Evolutionary conservation across 2,797 vertebrate genomes (phyloP).

Genomic region (Champsocephalus gunnari): DNA sequence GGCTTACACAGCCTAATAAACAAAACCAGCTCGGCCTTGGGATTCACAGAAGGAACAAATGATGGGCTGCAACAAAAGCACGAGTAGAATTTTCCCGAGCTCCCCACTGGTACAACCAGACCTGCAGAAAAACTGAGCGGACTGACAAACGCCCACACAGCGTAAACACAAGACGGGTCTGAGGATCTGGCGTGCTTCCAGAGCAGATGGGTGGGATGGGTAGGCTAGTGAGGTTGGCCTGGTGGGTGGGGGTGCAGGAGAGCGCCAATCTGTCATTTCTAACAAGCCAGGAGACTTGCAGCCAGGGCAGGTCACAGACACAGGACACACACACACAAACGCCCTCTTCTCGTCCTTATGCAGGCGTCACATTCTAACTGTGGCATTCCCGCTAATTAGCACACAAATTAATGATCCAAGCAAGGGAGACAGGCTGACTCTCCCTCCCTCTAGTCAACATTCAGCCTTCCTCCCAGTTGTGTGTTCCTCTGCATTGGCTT

Average conservation of each 20-base stretch:
- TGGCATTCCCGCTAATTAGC: conserved; percentile 83
- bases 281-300: conserved; percentile 85
- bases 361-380: conserved; percentile 77
- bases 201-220: conserved; percentile 81
- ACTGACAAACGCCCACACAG: conserved; percentile 36
- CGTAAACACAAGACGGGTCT: conserved; percentile 62
- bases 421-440: conserved; percentile 61
- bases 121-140: conserved; percentile 42
- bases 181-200: conserved; percentile 76
- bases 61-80: conserved; percentile 35
- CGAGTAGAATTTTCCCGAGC: conserved; percentile 32
- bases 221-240: conserved; percentile 52
- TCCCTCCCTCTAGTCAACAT: conserved; percentile 62
- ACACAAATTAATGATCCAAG: conserved; percentile 83
- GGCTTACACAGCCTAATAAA: conserved; percentile 30
- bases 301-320: conserved; percentile 80
- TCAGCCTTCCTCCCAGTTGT: conserved; percentile 47
- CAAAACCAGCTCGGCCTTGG: conserved; percentile 43
- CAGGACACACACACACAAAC: conserved; percentile 51
- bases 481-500: conserved; percentile 32
- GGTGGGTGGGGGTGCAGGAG: conserved; percentile 65
- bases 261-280: conserved; percentile 85
- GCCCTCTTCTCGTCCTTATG: conserved; percentile 43
- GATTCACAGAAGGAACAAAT: conserved; percentile 23
- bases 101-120: conserved; percentile 39